Evolutionary conservation across 2,113 vertebrate species (phyloP).

Genomic region (Saccopteryx leptura): DNA sequence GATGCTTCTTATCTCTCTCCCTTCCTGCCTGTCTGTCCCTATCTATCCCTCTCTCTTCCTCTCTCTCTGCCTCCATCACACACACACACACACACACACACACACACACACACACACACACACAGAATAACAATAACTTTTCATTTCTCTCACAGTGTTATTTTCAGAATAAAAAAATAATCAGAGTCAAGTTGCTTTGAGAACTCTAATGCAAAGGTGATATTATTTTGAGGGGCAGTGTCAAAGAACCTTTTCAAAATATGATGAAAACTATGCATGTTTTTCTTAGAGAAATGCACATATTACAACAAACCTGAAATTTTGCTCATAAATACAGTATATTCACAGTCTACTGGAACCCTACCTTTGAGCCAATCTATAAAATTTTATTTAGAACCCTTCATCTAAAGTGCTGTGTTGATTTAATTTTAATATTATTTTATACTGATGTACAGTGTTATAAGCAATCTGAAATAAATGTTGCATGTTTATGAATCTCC

Average conservation of each 20-base stretch:
- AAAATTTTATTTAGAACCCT: background rate
- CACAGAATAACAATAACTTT: background rate
- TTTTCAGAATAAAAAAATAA: slow-evolving; percentile 46
- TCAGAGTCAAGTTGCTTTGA: background rate
- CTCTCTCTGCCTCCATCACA: too few relatives aligned
- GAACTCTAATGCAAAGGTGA: slow-evolving; percentile 22
- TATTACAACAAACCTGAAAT: background rate
- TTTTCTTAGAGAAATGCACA: slow-evolving; percentile 42
- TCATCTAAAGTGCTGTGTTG: slow-evolving; percentile 6
- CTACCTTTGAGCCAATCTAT: background rate
- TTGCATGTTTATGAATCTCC: background rate
- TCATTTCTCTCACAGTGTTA: background rate
- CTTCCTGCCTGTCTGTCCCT: too few relatives aligned
- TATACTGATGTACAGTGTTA: background rate
- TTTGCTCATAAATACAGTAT: background rate
- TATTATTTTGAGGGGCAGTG: background rate
- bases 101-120: too few relatives aligned
- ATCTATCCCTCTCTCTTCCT: too few relatives aligned
- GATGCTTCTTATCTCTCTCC: too few relatives aligned
- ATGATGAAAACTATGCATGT: background rate
- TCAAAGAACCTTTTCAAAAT: slow-evolving; percentile 2
- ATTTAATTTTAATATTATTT: slow-evolving; percentile 24
- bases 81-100: too few relatives aligned
- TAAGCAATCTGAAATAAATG: background rate
- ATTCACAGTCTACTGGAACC: background rate